A percentile compares a stretch with the other conserved stretches of the same genome.
Conservation (phyloP, 2,797 vertebrate genomes). For the Melanotaenia nigrans region DNA sequence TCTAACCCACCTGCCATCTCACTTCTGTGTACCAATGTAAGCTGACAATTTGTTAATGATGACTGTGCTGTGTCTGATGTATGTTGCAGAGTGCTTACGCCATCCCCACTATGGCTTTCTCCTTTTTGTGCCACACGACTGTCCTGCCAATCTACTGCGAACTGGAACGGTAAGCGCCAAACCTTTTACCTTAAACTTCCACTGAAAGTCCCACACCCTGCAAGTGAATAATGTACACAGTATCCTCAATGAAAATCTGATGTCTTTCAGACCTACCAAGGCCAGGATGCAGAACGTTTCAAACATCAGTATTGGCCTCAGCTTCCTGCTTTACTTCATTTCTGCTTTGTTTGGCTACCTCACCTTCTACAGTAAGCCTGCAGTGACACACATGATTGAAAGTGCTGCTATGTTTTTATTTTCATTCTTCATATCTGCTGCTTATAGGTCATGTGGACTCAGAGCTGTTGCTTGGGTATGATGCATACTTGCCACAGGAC, state of each 20-base stretch:
- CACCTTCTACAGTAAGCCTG: slow-evolving; percentile 92
- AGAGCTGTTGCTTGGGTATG: slow-evolving; percentile 88
- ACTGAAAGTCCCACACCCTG: not conserved
- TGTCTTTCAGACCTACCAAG: slow-evolving; percentile 88
- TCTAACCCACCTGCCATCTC: slow-evolving; percentile 22
- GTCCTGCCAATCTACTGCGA: slow-evolving; percentile 96
- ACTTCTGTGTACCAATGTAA: slow-evolving; percentile 30
- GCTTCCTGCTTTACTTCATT: slow-evolving; percentile 89
- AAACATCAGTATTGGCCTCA: slow-evolving; percentile 88
- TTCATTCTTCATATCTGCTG: slow-evolving; percentile 15
- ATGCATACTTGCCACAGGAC: slow-evolving; percentile 85
- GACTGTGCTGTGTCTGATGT: slow-evolving; percentile 37
- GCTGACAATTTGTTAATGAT: slow-evolving; percentile 58
- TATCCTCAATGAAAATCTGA: not conserved
- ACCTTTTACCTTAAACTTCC: not conserved
- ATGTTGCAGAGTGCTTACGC: slow-evolving; percentile 91
- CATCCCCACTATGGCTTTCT: slow-evolving; percentile 95
- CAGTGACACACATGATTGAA: not conserved
- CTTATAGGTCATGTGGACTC: slow-evolving; percentile 88
- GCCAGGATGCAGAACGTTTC: slow-evolving; percentile 91
- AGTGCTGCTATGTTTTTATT: not conserved
- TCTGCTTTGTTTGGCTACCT: slow-evolving; percentile 96
- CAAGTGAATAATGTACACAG: not conserved
- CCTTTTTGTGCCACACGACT: slow-evolving; percentile 97
- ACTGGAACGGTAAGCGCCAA: slow-evolving; percentile 85